Evolutionary conservation across 2,888 invertebrate species (phyloP).

Genomic region (Zygaena filipendulae): DNA sequence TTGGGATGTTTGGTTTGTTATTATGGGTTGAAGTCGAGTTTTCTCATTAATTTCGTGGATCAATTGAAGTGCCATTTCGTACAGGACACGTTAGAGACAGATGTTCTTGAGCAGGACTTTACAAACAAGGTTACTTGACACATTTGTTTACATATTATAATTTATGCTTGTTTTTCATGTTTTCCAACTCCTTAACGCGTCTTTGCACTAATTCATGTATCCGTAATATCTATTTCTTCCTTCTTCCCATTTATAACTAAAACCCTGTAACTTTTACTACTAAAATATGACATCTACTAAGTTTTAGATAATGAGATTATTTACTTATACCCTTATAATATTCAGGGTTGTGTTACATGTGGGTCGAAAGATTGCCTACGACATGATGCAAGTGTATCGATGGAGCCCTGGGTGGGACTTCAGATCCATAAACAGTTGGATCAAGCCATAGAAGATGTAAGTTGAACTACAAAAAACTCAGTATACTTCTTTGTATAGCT

Average conservation of each 20-base stretch:
- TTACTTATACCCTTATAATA: background rate
- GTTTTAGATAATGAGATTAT: background rate
- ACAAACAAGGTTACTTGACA: too few species aligned
- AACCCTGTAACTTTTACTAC: background rate
- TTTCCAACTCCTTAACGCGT: too few species aligned
- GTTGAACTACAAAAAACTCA: too few species aligned
- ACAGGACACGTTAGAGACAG: background rate
- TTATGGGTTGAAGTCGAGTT: constrained; percentile 43
- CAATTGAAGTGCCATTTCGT: constrained; percentile 47
- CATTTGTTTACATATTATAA: background rate
- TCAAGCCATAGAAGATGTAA: constrained; percentile 79
- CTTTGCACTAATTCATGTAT: too few species aligned
- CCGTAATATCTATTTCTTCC: background rate
- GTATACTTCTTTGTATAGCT: too few species aligned
- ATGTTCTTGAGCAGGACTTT: too few species aligned
- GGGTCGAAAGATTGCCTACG: constrained; percentile 68
- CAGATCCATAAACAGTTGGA: constrained; percentile 78
- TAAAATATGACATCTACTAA: background rate
- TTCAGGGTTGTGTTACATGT: constrained; percentile 70
- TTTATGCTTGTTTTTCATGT: background rate
- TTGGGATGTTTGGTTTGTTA: constrained; percentile 64
- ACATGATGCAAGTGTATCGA: constrained; percentile 53
- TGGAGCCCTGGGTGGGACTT: constrained; percentile 75
- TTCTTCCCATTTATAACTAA: background rate
- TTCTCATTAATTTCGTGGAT: constrained; percentile 40